Conservation (phyloP, 2,113 vertebrate genomes). For the Calcarius ornatus region DNA sequence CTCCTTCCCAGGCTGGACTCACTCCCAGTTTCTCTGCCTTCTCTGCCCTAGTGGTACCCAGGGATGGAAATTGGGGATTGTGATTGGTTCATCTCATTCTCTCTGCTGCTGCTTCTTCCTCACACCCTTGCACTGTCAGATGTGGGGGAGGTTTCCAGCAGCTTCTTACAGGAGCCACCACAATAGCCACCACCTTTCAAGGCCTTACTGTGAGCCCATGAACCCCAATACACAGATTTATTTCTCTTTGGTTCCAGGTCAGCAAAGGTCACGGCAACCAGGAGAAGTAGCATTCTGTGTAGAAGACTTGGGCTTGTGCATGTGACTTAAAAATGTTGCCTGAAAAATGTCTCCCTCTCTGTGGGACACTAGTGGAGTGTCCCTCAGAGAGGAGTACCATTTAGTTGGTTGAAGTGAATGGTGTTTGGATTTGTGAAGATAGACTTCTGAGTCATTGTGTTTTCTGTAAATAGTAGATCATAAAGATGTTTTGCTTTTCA, state of each 20-base stretch:
- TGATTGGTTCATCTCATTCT: neutral
- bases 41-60: accelerated
- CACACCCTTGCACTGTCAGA: neutral
- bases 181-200: neutral
- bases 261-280: neutral
- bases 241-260: neutral
- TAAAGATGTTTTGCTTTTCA: neutral
- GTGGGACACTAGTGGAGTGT: neutral
- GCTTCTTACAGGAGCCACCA: neutral
- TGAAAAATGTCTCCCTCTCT: too few relatives aligned
- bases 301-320: neutral
- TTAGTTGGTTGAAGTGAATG: neutral
- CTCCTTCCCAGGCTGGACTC: neutral
- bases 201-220: neutral
- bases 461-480: neutral
- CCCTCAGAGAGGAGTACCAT: neutral
- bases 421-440: neutral
- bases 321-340: neutral
- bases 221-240: neutral
- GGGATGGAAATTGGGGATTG: neutral
- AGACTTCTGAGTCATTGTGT: neutral
- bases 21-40: neutral
- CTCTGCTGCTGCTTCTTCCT: neutral
- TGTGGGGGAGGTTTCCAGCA: neutral
- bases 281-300: neutral